phyloP scores from a whole-genome alignment of 2,113 vertebrate species.

The Pseudorasbora parva region DNA sequence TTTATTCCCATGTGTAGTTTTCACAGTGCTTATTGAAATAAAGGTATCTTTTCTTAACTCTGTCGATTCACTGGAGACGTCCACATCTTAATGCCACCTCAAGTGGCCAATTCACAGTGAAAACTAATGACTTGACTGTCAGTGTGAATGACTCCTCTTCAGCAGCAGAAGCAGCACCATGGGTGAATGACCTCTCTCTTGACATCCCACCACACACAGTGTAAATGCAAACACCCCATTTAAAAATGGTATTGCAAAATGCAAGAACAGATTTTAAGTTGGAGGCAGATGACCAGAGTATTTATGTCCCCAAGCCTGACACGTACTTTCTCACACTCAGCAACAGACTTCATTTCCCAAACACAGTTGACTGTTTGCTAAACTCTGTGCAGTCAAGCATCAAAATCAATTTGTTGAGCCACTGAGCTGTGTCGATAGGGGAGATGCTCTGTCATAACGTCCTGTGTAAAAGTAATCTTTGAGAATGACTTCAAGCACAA shows the following conservation, averaged over 20 bases:
- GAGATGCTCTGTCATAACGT: conserved; percentile 31
- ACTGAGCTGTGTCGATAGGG: conserved; percentile 31
- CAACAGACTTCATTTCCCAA: neutral
- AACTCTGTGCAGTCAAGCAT: conserved; percentile 25
- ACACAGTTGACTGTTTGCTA: conserved; percentile 11
- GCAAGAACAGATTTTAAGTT: neutral
- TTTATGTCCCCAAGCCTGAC: neutral
- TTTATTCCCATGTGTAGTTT: neutral
- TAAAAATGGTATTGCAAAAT: neutral
- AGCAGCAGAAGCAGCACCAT: neutral
- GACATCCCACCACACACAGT: neutral
- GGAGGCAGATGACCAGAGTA: neutral
- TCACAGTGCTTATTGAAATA: neutral
- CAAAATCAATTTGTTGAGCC: conserved; percentile 42
- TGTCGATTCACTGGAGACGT: neutral
- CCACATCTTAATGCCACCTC: neutral
- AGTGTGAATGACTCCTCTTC: neutral
- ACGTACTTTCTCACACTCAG: neutral
- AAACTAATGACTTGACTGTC: neutral
- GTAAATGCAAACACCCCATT: neutral
- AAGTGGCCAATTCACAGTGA: neutral
- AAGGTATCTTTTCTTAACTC: neutral
- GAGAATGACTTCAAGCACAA: neutral
- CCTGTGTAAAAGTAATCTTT: conserved; percentile 35
- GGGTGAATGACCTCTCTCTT: conserved; percentile 3